phyloP scores from a whole-genome alignment of 2,888 invertebrate species.

The Leucophenga maculata region DNA sequence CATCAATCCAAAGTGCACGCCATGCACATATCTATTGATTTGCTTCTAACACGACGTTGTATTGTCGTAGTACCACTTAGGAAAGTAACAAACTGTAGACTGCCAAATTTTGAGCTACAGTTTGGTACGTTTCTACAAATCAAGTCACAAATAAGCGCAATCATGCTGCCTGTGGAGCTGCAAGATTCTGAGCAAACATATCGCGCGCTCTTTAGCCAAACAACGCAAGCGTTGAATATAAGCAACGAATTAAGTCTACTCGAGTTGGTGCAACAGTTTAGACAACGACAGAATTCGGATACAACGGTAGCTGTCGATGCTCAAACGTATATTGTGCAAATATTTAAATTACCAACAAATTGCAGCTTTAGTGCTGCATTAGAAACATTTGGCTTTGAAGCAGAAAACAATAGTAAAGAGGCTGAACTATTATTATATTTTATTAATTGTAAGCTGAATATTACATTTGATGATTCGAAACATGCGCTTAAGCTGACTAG shows the following conservation, averaged over 20 bases:
- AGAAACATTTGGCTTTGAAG: constrained; percentile 33
- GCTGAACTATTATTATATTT: constrained; percentile 41
- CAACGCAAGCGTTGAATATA: background rate
- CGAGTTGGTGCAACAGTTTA: constrained; percentile 29
- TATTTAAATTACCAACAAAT: constrained; percentile 23
- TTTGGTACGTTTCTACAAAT: constrained; percentile 47
- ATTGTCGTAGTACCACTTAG: constrained; percentile 51
- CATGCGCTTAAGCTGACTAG: constrained; percentile 22
- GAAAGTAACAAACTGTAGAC: constrained; percentile 26
- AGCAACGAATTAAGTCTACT: constrained; percentile 15
- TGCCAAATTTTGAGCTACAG: constrained; percentile 54
- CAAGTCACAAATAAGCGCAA: constrained; percentile 40
- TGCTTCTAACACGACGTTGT: constrained; percentile 50
- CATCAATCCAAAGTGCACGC: constrained; percentile 35
- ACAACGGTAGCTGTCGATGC: background rate
- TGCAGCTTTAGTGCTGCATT: constrained; percentile 31
- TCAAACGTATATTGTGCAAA: constrained; percentile 29
- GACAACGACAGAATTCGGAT: constrained; percentile 8
- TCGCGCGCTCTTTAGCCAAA: constrained; percentile 43
- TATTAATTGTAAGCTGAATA: constrained; percentile 35
- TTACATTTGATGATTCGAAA: constrained; percentile 16
- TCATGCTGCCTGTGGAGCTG: constrained; percentile 43
- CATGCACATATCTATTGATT: constrained; percentile 51
- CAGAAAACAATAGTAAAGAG: constrained; percentile 22
- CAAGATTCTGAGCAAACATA: constrained; percentile 34